Percentiles rank a stretch among this genome's conserved stretches.
These are phyloP conservation scores for Cryptocephalus moraei DNA, from an alignment of 2,888 invertebrate species.

Conservation along the genomic window DNA sequence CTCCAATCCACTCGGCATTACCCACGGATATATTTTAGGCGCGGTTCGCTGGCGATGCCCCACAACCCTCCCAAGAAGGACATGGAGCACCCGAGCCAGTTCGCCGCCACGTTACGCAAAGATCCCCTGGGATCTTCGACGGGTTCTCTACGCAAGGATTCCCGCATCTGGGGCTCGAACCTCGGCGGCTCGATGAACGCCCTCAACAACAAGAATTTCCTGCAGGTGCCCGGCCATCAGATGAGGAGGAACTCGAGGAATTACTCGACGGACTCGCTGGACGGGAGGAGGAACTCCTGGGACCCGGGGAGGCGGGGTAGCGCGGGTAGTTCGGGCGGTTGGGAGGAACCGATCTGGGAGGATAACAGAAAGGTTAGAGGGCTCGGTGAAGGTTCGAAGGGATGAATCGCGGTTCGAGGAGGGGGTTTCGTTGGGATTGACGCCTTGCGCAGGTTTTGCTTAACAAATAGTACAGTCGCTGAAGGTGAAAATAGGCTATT, in stretches of 20 bases:
- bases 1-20: too few species aligned
- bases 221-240: slow-evolving; percentile 36
- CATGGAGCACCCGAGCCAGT: slow-evolving; percentile 59
- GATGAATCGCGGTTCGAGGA: too few species aligned
- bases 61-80: slow-evolving; percentile 47
- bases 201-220: slow-evolving; percentile 28
- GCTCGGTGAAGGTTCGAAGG: too few species aligned
- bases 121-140: slow-evolving; percentile 35
- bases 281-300: slow-evolving; percentile 58
- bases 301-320: slow-evolving; percentile 55
- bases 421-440: too few species aligned
- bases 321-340: slow-evolving; percentile 46
- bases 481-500: too few species aligned
- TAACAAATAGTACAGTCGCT: too few species aligned
- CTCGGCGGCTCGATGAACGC: slow-evolving; percentile 26
- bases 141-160: slow-evolving; percentile 29
- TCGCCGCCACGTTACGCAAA: slow-evolving; percentile 56
- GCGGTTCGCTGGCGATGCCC: slow-evolving; percentile 52
- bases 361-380: slow-evolving; percentile 37
- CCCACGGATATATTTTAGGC: slow-evolving; percentile 32
- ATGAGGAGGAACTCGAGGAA: slow-evolving; percentile 45
- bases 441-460: too few species aligned
- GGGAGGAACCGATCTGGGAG: slow-evolving; percentile 51
- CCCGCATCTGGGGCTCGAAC: slow-evolving; percentile 27
- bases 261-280: slow-evolving; percentile 62